Evolutionary conservation across 2,113 vertebrate species (phyloP).

Genomic region (Pollachius pollachius): DNA sequence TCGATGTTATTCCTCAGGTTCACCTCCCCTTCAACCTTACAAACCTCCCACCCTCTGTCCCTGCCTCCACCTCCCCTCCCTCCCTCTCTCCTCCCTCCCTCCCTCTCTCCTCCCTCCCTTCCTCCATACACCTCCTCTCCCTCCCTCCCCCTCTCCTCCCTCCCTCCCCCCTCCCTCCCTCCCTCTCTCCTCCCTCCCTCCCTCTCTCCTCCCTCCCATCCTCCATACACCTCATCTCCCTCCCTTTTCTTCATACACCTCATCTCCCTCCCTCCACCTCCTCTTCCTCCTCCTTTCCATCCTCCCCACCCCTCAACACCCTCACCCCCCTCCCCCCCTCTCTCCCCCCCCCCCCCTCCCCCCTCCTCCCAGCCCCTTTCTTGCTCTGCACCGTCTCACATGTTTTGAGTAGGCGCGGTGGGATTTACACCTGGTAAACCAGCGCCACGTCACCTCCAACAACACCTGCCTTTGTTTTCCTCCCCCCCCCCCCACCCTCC

Average conservation of each 20-base stretch:
- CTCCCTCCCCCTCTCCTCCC: conserved; percentile 2
- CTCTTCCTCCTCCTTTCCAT: neutral
- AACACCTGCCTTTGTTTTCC: conserved; percentile 46
- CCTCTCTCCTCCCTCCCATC: neutral
- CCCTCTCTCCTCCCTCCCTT: too few species aligned
- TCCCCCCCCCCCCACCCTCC: conserved; percentile 14
- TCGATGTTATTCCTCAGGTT: too few species aligned
- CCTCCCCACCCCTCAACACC: too few species aligned
- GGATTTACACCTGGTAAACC: conserved; percentile 36
- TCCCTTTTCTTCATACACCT: neutral
- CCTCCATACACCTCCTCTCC: conserved; percentile 8
- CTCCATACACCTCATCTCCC: neutral
- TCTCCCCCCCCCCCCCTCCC: neutral
- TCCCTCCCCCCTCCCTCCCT: conserved; percentile 20
- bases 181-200: conserved; percentile 11
- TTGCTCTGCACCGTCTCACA: neutral
- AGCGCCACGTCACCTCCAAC: conserved; percentile 12
- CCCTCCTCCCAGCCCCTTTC: too few species aligned
- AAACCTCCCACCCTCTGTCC: too few species aligned
- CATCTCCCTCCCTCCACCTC: neutral
- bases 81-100: too few species aligned
- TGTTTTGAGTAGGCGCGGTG: neutral
- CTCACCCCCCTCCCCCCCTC: conserved; percentile 5
- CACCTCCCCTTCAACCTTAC: too few species aligned
- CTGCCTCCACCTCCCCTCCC: too few species aligned